Evolutionary conservation across 1,140 invertebrate species (phyloP).

Genomic region (Cotesia glomerata): DNA sequence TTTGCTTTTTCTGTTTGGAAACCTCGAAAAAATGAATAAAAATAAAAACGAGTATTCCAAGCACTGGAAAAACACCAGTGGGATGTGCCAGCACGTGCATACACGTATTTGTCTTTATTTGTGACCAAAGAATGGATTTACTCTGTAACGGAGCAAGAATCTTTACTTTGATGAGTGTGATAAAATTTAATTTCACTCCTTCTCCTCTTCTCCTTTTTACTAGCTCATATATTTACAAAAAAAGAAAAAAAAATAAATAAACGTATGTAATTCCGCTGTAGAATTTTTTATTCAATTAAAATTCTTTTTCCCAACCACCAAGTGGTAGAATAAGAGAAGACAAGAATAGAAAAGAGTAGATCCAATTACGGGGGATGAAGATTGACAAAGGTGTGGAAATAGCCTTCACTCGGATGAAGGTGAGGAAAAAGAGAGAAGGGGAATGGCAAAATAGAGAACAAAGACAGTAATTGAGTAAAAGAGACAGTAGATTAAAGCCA

Average conservation of each 20-base stretch:
- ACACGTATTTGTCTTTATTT: constrained; percentile 2
- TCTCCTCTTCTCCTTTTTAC: background rate
- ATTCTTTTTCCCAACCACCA: background rate
- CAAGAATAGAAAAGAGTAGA: no score
- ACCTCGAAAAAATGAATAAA: background rate
- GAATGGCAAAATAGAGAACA: no score
- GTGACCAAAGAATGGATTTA: background rate
- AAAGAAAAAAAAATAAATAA: background rate
- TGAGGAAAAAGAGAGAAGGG: no score
- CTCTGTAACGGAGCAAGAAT: background rate
- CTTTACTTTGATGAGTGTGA: background rate
- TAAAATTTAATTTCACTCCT: background rate
- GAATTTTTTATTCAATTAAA: background rate
- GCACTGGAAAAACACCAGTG: constrained; percentile 2
- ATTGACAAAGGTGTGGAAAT: no score
- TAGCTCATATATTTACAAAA: background rate
- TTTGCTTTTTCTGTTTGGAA: no score
- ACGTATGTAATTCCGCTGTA: no score
- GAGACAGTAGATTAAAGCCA: background rate
- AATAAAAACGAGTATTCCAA: constrained; percentile 8
- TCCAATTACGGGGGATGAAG: no score
- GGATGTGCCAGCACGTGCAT: constrained; percentile 7
- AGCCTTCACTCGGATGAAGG: no score
- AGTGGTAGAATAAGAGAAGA: background rate
- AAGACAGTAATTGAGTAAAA: background rate